Base-by-base conservation (phyloP, 2,797 vertebrate genomes). In the Trachurus trachurus region DNA sequence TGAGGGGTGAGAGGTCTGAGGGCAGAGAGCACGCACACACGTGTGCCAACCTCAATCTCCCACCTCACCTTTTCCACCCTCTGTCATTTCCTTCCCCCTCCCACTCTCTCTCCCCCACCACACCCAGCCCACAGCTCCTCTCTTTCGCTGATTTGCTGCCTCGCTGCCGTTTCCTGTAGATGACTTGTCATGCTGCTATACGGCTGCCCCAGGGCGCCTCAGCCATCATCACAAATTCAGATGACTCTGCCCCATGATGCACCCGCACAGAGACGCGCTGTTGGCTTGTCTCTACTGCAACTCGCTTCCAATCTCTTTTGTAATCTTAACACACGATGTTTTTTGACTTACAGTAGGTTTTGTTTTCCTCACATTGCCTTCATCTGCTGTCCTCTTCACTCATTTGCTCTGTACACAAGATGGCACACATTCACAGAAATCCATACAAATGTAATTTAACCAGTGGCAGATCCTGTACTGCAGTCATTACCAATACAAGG, bases 181-280 rank as follows among this genome's bases (percentile, higher is more conserved):
- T 31, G 73, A 77, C 61, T 61, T 13, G 73, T 52, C 60, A n/a
- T 63, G 58, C 57, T 75, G 71, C 71, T 72, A 37, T 9, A 62
- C 73, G 59, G 79, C 54, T 72, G 85, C 75, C 80, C 83, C 22
- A 5, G 39, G 76, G 66, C 56, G 64, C 73, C 76, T 67, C 64
- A 84, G 49, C 31, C 54, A 29, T 86, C 73, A 76, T 83, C 83
- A 80, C 78, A 82, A 91, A 88, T 90, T 80, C 78, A 86, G 80
- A 88, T 78, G 62, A 78, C 59, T 81, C 53, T 69, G 42, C 54
- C 67, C 66, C 45, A 49, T 31, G 49, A 77, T 63, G 68, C 64
- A 57, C 67, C 67, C 52, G 26, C 65, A 58, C 22, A 40, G 62
- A 78, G 71, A 0, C 40, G 52, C 40, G 86, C 74, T 78, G 61